Evolutionary conservation across 2,888 invertebrate species (phyloP).

Genomic region (Cerastoderma edule): DNA sequence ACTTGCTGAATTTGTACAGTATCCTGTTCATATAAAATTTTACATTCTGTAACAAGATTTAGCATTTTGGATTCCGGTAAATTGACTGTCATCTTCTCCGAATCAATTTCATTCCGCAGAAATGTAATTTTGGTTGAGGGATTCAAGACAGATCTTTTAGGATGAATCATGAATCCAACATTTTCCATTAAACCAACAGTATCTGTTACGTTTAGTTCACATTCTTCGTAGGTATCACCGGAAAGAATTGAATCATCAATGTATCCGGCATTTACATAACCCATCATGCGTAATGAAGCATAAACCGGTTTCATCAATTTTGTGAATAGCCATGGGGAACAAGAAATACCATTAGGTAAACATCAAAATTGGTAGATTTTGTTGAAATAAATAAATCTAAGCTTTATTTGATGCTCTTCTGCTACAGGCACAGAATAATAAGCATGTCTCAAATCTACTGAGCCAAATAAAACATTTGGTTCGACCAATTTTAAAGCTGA

Average conservation of each 20-base stretch:
- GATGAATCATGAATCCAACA: slow-evolving; percentile 23
- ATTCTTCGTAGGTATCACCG: slow-evolving; percentile 36
- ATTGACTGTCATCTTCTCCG: slow-evolving; percentile 49
- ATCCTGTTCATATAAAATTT: not conserved
- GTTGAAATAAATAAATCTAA: slow-evolving; percentile 40
- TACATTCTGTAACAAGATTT: slow-evolving; percentile 7
- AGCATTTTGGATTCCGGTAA: slow-evolving; percentile 29
- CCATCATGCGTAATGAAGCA: slow-evolving; percentile 38
- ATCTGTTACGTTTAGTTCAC: slow-evolving; percentile 43
- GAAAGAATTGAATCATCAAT: slow-evolving; percentile 60
- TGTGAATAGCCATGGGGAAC: slow-evolving; percentile 60
- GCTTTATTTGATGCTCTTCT: slow-evolving; percentile 36
- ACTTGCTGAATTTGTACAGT: slow-evolving; percentile 8
- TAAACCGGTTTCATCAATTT: slow-evolving; percentile 55
- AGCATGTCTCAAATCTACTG: slow-evolving; percentile 50
- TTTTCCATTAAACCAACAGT: slow-evolving; percentile 41
- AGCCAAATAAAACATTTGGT: slow-evolving; percentile 52
- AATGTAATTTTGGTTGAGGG: slow-evolving; percentile 36
- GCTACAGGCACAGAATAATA: slow-evolving; percentile 57
- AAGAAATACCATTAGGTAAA: slow-evolving; percentile 54
- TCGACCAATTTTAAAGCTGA: slow-evolving; percentile 42
- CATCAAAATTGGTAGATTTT: slow-evolving; percentile 36
- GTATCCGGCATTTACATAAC: slow-evolving; percentile 48
- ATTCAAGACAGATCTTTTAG: slow-evolving; percentile 45
- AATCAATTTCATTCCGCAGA: slow-evolving; percentile 49